Percentiles rank a stretch among this genome's conserved stretches.
Evolutionary conservation across 1,140 invertebrate species (phyloP).

Genomic region (Brachionus koreanus): DNA sequence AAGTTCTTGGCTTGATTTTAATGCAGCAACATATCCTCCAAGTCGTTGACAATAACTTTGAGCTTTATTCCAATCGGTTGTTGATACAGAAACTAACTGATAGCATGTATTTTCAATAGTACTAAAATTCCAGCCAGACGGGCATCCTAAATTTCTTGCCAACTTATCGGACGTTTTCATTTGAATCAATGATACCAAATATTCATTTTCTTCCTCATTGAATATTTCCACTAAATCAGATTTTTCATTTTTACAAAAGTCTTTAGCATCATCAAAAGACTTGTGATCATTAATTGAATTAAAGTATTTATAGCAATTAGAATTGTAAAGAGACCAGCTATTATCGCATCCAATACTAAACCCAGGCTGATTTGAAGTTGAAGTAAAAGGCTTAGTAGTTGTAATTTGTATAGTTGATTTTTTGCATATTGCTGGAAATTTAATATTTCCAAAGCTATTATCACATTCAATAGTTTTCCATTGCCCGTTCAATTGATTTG

Average conservation of each 20-base stretch:
- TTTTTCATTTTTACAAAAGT: background rate
- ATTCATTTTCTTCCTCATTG: conserved; percentile 35
- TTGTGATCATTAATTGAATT: conserved; percentile 22
- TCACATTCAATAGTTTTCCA: conserved; percentile 39
- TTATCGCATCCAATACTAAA: conserved; percentile 25
- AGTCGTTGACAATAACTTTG: background rate
- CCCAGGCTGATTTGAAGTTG: background rate
- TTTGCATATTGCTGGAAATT: conserved; percentile 31
- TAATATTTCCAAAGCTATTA: background rate
- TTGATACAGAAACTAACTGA: background rate
- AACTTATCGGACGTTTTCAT: background rate
- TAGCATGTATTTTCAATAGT: background rate
- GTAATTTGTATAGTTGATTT: background rate
- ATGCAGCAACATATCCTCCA: background rate
- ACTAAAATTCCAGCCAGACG: conserved; percentile 14
- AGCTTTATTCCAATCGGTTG: conserved; percentile 17
- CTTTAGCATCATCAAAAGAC: conserved; percentile 37
- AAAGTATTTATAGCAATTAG: conserved; percentile 28
- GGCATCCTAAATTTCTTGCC: background rate
- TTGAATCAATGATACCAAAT: conserved; percentile 15
- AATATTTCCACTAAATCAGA: conserved; percentile 9
- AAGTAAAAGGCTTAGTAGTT: background rate
- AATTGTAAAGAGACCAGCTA: background rate
- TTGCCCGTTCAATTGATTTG: conserved; percentile 20
- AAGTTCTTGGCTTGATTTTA: conserved; percentile 14